Evolutionary conservation across 2,888 invertebrate species (phyloP).

Genomic region (Mongoloraphidia duomilia): DNA sequence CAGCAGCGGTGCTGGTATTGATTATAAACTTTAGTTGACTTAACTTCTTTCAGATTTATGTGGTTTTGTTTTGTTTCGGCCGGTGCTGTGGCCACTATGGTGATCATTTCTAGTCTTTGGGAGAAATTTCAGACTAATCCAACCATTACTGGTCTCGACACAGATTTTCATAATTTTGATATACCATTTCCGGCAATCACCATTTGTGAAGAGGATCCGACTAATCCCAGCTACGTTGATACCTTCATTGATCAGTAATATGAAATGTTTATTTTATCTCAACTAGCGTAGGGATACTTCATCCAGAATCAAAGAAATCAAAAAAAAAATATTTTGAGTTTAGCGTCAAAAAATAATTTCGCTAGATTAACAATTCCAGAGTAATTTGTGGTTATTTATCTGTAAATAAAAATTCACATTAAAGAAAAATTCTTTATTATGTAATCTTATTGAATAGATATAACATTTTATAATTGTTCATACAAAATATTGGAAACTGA

Average conservation of each 20-base stretch:
- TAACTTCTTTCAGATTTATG: conserved; percentile 43
- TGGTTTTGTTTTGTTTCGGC: conserved; percentile 57
- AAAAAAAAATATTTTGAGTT: too few relatives aligned
- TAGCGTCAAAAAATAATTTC: conserved; percentile 5
- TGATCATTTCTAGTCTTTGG: conserved; percentile 65
- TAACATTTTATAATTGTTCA: too few relatives aligned
- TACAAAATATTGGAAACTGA: too few relatives aligned
- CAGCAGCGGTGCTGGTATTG: too few relatives aligned
- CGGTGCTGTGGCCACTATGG: conserved; percentile 54
- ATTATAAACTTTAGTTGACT: too few relatives aligned
- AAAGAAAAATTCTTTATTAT: too few relatives aligned
- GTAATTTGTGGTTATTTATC: too few relatives aligned
- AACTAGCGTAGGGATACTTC: too few relatives aligned
- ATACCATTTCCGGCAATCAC: conserved; percentile 62
- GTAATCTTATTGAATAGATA: too few relatives aligned
- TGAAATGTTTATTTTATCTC: too few relatives aligned
- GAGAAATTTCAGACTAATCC: conserved; percentile 75
- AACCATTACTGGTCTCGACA: conserved; percentile 66
- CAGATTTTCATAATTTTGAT: conserved; percentile 68
- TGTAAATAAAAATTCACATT: too few relatives aligned
- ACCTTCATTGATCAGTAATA: conserved; percentile 16
- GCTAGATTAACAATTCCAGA: neutral
- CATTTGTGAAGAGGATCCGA: conserved; percentile 37
- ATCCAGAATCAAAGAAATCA: too few relatives aligned
- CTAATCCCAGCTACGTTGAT: conserved; percentile 15